Conservation (phyloP, 2,888 invertebrate genomes). For the Dusona sp. region DNA sequence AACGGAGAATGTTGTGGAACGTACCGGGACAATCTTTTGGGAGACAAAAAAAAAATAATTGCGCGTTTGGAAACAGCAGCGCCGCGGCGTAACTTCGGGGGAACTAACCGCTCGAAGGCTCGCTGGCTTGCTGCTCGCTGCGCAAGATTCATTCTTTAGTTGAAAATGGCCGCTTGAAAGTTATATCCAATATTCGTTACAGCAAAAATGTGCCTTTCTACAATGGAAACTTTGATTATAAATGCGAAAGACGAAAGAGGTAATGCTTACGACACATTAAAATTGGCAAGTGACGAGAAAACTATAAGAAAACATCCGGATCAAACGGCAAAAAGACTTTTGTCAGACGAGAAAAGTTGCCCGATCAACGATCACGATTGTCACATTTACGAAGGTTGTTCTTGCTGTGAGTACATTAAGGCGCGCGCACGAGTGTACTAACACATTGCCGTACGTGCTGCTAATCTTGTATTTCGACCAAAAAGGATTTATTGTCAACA, state of each 20-base stretch:
- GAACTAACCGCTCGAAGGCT: constrained; percentile 10
- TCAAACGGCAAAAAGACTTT: constrained; percentile 66
- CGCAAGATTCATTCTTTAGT: constrained; percentile 63
- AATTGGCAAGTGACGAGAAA: constrained; percentile 60
- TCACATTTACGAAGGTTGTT: constrained; percentile 75
- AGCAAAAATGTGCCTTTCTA: constrained; percentile 75
- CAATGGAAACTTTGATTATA: constrained; percentile 78
- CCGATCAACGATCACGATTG: constrained; percentile 71
- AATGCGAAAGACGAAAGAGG: constrained; percentile 70
- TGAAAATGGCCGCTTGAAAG: constrained; percentile 82
- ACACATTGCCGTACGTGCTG: background rate
- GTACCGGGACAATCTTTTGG: constrained; percentile 32
- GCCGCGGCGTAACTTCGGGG: constrained; percentile 38
- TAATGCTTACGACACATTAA: constrained; percentile 63
- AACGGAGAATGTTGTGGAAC: constrained; percentile 37
- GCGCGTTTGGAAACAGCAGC: constrained; percentile 36
- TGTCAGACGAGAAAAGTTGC: constrained; percentile 64
- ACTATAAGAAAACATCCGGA: constrained; percentile 54
- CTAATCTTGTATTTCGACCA: constrained; percentile 5
- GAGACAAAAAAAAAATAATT: constrained; percentile 15
- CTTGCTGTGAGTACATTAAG: constrained; percentile 75
- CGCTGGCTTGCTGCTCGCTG: constrained; percentile 14
- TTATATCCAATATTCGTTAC: constrained; percentile 69
- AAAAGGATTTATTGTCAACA: background rate
- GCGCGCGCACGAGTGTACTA: constrained; percentile 19